Percentiles rank a stretch among this genome's conserved stretches.
phyloP scores from a whole-genome alignment of 2,797 vertebrate species.

The Paramormyrops hopkinsi region DNA sequence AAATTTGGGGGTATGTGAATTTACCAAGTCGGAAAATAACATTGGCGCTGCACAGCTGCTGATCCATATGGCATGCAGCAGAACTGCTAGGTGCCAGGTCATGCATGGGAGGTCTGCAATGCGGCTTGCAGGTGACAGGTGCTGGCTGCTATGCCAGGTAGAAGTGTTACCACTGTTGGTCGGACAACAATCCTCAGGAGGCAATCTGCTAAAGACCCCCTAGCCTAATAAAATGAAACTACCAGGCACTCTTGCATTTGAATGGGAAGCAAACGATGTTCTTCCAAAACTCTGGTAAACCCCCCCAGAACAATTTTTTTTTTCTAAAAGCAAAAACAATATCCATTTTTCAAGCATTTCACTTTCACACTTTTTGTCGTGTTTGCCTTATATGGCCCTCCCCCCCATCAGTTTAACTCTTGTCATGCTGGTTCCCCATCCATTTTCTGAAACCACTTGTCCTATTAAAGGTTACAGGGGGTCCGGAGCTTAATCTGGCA shows the following conservation, averaged over 20 bases:
- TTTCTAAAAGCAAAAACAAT: background rate
- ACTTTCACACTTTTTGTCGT: background rate
- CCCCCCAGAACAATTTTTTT: background rate
- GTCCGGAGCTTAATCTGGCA: background rate
- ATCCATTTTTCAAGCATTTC: background rate
- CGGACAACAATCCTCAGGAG: background rate
- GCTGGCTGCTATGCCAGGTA: background rate
- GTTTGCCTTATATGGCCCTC: background rate
- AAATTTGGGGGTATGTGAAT: background rate
- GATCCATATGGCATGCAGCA: background rate
- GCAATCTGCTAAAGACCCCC: background rate
- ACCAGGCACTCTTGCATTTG: background rate
- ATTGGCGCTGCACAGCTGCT: background rate
- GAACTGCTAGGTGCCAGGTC: background rate
- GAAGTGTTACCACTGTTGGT: background rate
- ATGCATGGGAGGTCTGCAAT: background rate
- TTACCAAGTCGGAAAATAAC: background rate
- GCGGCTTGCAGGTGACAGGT: background rate
- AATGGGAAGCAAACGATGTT: background rate
- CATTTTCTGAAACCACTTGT: background rate
- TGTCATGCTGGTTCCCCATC: background rate
- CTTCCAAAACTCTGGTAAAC: background rate
- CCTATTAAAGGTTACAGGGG: background rate
- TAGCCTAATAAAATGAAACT: background rate
- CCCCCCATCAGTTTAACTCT: background rate